These are phyloP conservation scores for Sinopyrophorus schimmeli DNA, from an alignment of 2,888 invertebrate species.

Conservation along the genomic window DNA sequence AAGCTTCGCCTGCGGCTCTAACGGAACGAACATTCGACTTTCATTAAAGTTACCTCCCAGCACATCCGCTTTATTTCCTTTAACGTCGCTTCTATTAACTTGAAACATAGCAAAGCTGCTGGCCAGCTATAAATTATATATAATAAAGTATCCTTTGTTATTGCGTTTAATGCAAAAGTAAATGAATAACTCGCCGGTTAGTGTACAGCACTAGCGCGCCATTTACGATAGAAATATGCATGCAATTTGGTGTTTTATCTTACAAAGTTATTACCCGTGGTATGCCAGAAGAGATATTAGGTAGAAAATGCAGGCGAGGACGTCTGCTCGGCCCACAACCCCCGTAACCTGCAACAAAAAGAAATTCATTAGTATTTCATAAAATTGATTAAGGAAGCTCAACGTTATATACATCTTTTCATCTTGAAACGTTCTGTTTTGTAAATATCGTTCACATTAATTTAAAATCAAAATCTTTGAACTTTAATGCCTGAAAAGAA, in stretches of 20 bases:
- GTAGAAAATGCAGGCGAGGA: conserved; percentile 82
- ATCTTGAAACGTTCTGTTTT: no score
- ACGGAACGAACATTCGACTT: conserved; percentile 3
- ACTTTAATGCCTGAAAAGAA: no score
- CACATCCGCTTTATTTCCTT: conserved; percentile 1
- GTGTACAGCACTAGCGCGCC: background rate
- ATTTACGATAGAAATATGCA: background rate
- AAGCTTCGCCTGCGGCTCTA: conserved; percentile 5
- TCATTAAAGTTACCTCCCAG: conserved; percentile 9
- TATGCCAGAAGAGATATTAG: conserved; percentile 78
- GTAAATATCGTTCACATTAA: no score
- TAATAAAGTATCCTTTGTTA: background rate
- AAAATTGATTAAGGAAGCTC: no score
- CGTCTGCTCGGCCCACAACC: conserved; percentile 86
- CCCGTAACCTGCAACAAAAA: conserved; percentile 73
- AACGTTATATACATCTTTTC: no score
- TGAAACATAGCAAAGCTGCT: background rate
- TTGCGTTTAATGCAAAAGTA: background rate
- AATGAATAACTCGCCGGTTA: background rate
- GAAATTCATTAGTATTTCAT: no score
- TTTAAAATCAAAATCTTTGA: no score
- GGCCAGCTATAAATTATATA: background rate
- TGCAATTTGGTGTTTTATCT: background rate
- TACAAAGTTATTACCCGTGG: conserved; percentile 64
- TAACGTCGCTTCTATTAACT: background rate